Base-by-base conservation (phyloP, 2,113 vertebrate species). In the Cyprinodon brontotheroides region DNA sequence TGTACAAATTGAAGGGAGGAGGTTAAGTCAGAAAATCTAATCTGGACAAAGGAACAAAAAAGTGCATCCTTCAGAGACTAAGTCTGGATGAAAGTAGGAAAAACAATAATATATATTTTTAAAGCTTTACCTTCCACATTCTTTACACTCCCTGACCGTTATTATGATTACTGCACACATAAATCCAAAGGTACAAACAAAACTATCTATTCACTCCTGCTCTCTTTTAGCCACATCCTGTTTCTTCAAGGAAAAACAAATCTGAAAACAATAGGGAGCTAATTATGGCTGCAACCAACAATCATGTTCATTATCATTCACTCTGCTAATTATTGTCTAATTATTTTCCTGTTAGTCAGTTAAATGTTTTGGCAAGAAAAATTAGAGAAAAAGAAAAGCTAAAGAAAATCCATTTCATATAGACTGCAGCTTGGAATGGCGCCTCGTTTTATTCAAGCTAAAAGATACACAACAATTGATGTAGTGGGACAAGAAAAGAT, bases 261-360 rank as follows among this genome's bases (percentile, higher is more conserved):
- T 72, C 65, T 70, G 12, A 48, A 64, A 11, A 78, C 61, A 87
- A 79, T 50, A 60, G 43, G 43, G 17, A 47, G 13, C 43, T 72
- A 82, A 87, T 86, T 78, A 81, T 37, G 36, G 40, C 70, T 62
- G 72, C 70, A 67, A 67, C 57, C 22, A 68, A 80, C 43, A 76
- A 70, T 59, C 39, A 61, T 14, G 20, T 65, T 75, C 57, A 72
- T 73, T 74, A 70, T 74, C 75, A 68, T 61, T 65, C 13, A 36
- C 71, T 62, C 64, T 72, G 61, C 45, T 68, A 53, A 76, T 76
- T 76, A 67, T 68, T 76, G 66, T 20, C 59, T 10, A 17, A n/a
- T 75, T 72, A 40, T 40, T 81, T 84, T 67, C 63, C 43, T 15
- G 74, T 74, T 73, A 40, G 13, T 50, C 3, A 14, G 22, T 15